Evolutionary conservation across 2,113 vertebrate genomes (phyloP).

Genomic region (Orycteropus afer): DNA sequence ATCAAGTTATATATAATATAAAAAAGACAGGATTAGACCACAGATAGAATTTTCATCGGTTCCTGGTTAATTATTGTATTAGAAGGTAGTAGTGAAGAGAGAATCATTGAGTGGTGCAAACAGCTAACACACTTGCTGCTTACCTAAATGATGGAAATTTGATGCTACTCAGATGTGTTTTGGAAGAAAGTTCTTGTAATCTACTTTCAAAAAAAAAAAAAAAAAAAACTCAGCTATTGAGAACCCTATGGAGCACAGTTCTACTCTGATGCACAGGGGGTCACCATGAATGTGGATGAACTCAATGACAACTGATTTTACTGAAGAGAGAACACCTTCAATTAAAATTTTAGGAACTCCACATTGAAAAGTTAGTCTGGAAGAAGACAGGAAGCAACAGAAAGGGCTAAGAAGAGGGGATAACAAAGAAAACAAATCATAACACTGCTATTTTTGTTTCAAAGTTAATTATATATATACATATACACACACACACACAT

Average conservation of each 20-base stretch:
- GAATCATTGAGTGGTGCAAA: neutral
- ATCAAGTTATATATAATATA: neutral
- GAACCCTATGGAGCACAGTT: too few species aligned
- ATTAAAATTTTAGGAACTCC: neutral
- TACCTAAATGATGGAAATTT: neutral
- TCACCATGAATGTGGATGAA: neutral
- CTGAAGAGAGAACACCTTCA: neutral
- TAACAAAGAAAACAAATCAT: neutral
- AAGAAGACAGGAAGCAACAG: neutral
- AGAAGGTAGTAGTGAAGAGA: neutral
- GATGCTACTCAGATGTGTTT: neutral
- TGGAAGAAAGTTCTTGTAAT: neutral
- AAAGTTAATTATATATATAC: neutral
- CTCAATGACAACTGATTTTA: neutral
- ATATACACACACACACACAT: too few species aligned
- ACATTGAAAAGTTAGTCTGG: neutral
- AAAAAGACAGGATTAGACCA: neutral
- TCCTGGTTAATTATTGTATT: neutral
- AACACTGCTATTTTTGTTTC: neutral
- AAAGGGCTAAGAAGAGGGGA: neutral
- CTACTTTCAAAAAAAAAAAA: neutral
- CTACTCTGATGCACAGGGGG: neutral
- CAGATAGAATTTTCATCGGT: neutral
- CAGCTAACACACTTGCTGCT: neutral
- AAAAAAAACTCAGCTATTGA: too few species aligned